Conservation (phyloP, 1,140 invertebrate species). For the Phortica variegata region DNA sequence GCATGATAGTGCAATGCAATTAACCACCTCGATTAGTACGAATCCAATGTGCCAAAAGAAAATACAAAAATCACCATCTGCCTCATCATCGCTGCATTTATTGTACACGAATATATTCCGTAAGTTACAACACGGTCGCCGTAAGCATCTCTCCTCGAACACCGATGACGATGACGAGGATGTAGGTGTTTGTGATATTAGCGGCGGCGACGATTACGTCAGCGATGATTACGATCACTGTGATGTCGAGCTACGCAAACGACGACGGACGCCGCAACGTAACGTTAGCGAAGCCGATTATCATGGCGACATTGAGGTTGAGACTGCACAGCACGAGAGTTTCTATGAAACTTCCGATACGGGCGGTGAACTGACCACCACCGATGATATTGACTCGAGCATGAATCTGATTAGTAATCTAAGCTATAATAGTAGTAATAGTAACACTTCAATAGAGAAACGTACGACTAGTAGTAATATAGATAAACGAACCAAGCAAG, state of each 20-base stretch:
- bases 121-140: slow-evolving; percentile 22
- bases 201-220: slow-evolving; percentile 37
- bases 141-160: slow-evolving; percentile 33
- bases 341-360: slow-evolving; percentile 54
- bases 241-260: slow-evolving; percentile 30
- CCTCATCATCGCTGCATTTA: slow-evolving; percentile 45
- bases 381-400: slow-evolving; percentile 50
- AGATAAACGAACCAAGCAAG: slow-evolving; percentile 14
- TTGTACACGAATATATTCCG: slow-evolving; percentile 44
- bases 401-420: slow-evolving; percentile 53
- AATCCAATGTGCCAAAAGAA: slow-evolving; percentile 1
- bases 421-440: slow-evolving; percentile 57
- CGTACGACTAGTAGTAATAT: slow-evolving; percentile 19
- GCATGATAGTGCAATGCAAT: slow-evolving; percentile 37
- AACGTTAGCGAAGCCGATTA: slow-evolving; percentile 48
- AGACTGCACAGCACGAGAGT: slow-evolving; percentile 42
- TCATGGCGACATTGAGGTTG: slow-evolving; percentile 42
- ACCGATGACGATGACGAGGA: slow-evolving; percentile 47
- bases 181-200: slow-evolving; percentile 53
- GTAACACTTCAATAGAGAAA: slow-evolving; percentile 38
- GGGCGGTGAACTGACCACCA: slow-evolving; percentile 46
- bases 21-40: slow-evolving; percentile 32
- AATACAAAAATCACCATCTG: slow-evolving; percentile 43
- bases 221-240: slow-evolving; percentile 51
- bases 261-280: slow-evolving; percentile 19